A percentile compares a stretch with the other conserved stretches of the same genome.
phyloP scores from a whole-genome alignment of 2,888 invertebrate species.

The Sceliomorpha sp. region DNA sequence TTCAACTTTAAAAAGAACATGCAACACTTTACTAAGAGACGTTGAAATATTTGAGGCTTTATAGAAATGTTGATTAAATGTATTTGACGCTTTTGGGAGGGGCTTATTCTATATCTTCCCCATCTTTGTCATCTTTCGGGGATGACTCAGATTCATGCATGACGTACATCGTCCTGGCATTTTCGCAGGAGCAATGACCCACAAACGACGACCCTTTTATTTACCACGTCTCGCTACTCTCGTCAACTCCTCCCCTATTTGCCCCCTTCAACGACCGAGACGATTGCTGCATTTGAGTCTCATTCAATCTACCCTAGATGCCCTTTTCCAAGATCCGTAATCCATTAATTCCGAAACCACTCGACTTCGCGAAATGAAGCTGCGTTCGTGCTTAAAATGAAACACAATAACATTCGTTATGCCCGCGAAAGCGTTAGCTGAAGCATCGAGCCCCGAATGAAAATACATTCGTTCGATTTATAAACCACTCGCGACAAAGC shows the following conservation, averaged over 20 bases:
- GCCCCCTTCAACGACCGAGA: constrained; percentile 14
- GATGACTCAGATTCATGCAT: constrained; percentile 56
- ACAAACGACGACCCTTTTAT: constrained; percentile 54
- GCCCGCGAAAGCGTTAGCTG: too few relatives aligned
- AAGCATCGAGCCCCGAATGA: too few relatives aligned
- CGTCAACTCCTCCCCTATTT: constrained; percentile 38
- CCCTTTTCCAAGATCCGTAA: constrained; percentile 1
- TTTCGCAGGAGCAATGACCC: constrained; percentile 56
- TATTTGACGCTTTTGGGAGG: constrained; percentile 27
- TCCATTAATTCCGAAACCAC: constrained; percentile 7
- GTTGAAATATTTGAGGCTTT: too few relatives aligned
- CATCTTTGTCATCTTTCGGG: constrained; percentile 32
- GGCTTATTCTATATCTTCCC: constrained; percentile 11
- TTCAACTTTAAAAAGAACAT: too few relatives aligned
- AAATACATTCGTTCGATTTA: too few relatives aligned
- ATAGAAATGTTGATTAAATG: neutral
- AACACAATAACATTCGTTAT: too few relatives aligned
- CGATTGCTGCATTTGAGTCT: constrained; percentile 33
- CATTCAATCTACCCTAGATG: constrained; percentile 29
- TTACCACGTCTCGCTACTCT: constrained; percentile 50
- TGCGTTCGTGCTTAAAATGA: too few relatives aligned
- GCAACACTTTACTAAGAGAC: too few relatives aligned
- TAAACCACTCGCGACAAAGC: too few relatives aligned
- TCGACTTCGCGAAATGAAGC: too few relatives aligned
- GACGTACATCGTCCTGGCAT: constrained; percentile 40